A percentile compares a stretch with the other conserved stretches of the same genome.
Evolutionary conservation across 1,140 invertebrate species (phyloP).

Genomic region (Penaeus chinensis): DNA sequence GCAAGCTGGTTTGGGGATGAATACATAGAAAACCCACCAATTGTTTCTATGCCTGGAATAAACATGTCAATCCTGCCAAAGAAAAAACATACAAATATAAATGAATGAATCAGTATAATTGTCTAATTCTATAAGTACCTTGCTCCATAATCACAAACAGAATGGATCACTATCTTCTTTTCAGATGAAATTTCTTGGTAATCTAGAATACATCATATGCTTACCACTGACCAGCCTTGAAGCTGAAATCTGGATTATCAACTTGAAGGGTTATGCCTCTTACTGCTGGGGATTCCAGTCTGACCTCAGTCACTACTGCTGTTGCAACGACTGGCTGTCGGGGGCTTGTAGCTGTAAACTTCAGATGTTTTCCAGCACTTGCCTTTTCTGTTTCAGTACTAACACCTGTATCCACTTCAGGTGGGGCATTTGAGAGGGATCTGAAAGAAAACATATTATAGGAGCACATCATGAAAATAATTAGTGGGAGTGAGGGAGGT

Average conservation of each 20-base stretch:
- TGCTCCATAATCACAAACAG: too few species aligned
- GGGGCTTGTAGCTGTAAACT: too few species aligned
- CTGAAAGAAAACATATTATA: too few species aligned
- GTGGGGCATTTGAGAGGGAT: too few species aligned
- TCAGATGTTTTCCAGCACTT: too few species aligned
- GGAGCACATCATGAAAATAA: too few species aligned
- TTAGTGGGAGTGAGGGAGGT: too few species aligned
- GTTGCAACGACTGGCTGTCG: conserved; percentile 14
- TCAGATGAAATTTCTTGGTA: neutral
- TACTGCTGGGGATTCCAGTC: conserved; percentile 22
- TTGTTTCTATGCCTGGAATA: conserved; percentile 67
- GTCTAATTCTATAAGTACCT: too few species aligned
- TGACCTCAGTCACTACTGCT: conserved; percentile 8
- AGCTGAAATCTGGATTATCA: conserved; percentile 24
- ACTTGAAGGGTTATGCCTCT: conserved; percentile 16
- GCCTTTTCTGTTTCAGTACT: too few species aligned
- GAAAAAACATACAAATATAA: neutral
- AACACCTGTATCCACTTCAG: too few species aligned
- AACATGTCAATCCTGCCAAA: conserved; percentile 68
- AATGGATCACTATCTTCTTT: too few species aligned
- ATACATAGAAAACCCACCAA: conserved; percentile 69
- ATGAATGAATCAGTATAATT: too few species aligned
- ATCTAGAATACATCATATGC: neutral
- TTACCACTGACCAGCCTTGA: conserved; percentile 47
- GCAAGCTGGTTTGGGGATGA: conserved; percentile 66